Evolutionary conservation across 2,113 vertebrate species (phyloP).

Genomic region (Cepphus grylle): DNA sequence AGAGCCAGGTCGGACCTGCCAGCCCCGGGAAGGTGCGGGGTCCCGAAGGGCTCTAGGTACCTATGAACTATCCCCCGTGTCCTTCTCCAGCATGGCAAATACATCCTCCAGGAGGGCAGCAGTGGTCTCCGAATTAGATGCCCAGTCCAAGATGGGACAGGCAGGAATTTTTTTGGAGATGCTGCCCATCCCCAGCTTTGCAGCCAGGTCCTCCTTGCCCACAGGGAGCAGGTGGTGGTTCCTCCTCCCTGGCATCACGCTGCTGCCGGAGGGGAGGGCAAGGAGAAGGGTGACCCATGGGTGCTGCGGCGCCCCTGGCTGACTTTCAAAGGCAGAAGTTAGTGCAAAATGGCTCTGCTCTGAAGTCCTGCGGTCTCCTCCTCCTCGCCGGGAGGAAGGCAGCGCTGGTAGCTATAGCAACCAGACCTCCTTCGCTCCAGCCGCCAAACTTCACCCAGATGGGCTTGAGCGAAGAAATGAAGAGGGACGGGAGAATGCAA

Average conservation of each 20-base stretch:
- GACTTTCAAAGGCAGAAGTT: not conserved
- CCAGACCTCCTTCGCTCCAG: not conserved
- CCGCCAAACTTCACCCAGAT: not conserved
- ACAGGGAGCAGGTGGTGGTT: accelerated
- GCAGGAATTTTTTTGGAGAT: not conserved
- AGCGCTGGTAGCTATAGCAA: slow-evolving; percentile 30
- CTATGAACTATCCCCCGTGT: accelerated
- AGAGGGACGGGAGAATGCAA: not conserved
- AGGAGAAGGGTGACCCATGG: not conserved
- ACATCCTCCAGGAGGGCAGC: not conserved
- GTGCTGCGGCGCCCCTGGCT: not conserved
- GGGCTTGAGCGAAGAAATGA: not conserved
- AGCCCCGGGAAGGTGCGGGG: not conserved
- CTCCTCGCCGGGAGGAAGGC: not conserved
- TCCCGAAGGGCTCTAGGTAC: not conserved
- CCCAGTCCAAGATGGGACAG: accelerated
- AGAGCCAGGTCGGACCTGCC: not conserved
- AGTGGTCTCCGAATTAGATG: too few relatives aligned
- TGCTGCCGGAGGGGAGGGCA: not conserved
- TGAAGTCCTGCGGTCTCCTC: not conserved
- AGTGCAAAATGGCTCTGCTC: not conserved
- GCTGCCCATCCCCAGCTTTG: not conserved
- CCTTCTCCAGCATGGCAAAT: not conserved
- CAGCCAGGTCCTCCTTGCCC: not conserved
- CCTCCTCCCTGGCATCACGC: accelerated